Evolutionary conservation across 2,797 vertebrate genomes (phyloP).

Genomic region (Semaprochilodus insignis): DNA sequence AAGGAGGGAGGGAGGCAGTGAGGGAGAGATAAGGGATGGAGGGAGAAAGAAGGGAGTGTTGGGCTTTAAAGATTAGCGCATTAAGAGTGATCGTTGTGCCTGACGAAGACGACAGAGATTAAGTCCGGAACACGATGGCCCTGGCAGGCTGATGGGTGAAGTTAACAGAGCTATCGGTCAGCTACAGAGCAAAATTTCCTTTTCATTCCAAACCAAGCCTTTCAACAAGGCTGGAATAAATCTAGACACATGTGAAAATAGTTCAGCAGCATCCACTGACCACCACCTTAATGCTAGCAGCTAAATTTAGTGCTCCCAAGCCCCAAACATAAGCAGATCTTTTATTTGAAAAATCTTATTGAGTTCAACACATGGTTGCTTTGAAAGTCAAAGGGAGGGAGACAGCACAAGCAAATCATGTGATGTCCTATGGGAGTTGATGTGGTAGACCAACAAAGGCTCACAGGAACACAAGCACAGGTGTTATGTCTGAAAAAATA

Average conservation of each 20-base stretch:
- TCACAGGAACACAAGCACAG: slow-evolving; percentile 46
- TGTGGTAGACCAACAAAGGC: slow-evolving; percentile 38
- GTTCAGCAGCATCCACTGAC: slow-evolving; percentile 2
- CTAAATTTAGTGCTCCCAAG: neutral
- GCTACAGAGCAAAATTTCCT: slow-evolving; percentile 53
- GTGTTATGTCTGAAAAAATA: slow-evolving; percentile 47
- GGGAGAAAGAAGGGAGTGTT: slow-evolving; percentile 42
- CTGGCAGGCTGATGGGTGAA: slow-evolving; percentile 63
- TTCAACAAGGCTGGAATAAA: slow-evolving; percentile 64
- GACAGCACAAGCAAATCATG: slow-evolving; percentile 37
- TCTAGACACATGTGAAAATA: slow-evolving; percentile 59
- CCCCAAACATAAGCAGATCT: neutral
- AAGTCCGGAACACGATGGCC: slow-evolving; percentile 49
- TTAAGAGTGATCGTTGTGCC: slow-evolving; percentile 41
- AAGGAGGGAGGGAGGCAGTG: slow-evolving; percentile 28
- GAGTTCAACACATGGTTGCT: neutral
- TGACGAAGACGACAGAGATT: slow-evolving; percentile 42
- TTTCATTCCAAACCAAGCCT: slow-evolving; percentile 64
- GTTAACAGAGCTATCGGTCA: slow-evolving; percentile 69
- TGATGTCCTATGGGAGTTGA: slow-evolving; percentile 22
- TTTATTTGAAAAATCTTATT: neutral
- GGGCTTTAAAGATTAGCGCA: slow-evolving; percentile 41
- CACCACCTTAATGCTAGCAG: neutral
- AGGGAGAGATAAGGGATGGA: slow-evolving; percentile 25
- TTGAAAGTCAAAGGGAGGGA: neutral